Base-by-base conservation (phyloP, 2,888 invertebrate species). In the Tillus elongatus region DNA sequence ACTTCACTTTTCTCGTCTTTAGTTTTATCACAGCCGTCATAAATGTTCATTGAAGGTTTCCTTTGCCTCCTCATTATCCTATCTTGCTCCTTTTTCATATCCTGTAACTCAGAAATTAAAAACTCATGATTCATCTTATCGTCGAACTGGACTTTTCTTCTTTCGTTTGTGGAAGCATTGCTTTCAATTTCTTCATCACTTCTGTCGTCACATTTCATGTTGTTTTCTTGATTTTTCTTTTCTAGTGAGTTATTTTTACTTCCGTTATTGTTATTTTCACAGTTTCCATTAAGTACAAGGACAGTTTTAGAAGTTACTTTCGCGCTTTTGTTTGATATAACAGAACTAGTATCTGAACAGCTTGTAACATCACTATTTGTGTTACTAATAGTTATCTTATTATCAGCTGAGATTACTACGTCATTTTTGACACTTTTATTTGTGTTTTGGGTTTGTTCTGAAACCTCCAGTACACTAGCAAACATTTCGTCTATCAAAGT, bases 41-140 rank as follows among this genome's bases (percentile, higher is more conserved):
- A 57, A 32, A 57, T 44, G 36, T 58, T 53, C 39, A 50, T 43
- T 10, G 63, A 60, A 6, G 62, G 60, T 42, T 56, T 54, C 15
- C 63, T 46, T 44, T 63, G 63, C 24, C 63, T 49, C 37, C 54
- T 61, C 36, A 54, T 37, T 13, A 60, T 54, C 31, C 56, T 51
- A 13, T 58, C 57, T 32, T 63, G 57, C 41, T 61, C 58, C 33
- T 52, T 51, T 34, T 75, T 72, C 81, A 81, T 81, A 36, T 72
- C 74, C 50, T 80, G 74, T 60, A 81, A 57, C 57, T 82, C 81
- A 42, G 77, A 74, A 52, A 82, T 81, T 51, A 82, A 68, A 64
- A 79, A 71, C 63, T 82, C 81, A 56, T 80, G 80, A 57, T 76
- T 76, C 52, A 55, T 49, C 42, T 57, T 58, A 41, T 65, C 65